Conservation (phyloP, 2,797 vertebrate species). For the Urocyon cinereoargenteus region DNA sequence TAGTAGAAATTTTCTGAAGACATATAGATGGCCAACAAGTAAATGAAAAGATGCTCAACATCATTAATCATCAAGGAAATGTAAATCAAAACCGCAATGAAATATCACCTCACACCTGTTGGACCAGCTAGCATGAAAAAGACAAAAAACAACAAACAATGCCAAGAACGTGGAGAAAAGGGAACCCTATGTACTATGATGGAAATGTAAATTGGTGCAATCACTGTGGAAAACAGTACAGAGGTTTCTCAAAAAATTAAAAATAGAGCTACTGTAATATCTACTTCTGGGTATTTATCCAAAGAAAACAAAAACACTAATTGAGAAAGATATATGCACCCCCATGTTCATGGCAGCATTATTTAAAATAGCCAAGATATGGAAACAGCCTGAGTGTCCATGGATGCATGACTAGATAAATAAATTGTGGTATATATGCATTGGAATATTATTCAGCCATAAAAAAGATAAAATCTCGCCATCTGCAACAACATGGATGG, state of each 20-base stretch:
- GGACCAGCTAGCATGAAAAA: not conserved
- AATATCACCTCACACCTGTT: not conserved
- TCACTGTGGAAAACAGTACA: not conserved
- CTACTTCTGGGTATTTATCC: not conserved
- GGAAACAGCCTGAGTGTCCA: not conserved
- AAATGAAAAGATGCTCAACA: not conserved
- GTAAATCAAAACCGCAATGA: not conserved
- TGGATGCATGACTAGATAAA: not conserved
- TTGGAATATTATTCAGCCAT: not conserved
- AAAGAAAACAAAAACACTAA: not conserved
- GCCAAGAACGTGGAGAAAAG: not conserved
- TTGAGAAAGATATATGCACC: not conserved
- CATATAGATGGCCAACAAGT: not conserved
- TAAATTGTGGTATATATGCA: not conserved
- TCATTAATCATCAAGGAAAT: not conserved
- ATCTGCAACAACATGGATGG: not conserved
- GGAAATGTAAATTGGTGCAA: not conserved
- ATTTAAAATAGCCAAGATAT: not conserved
- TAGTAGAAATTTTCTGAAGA: not conserved
- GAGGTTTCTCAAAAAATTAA: not conserved
- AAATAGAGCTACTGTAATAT: not conserved
- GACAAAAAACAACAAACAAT: not conserved
- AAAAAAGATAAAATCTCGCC: not conserved
- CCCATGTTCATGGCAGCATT: not conserved
- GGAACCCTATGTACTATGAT: not conserved